Evolutionary conservation across 2,888 invertebrate species (phyloP), one percentile per base, ranked within the genome.

Genomic region (Noctuana brunneofusca): DNA sequence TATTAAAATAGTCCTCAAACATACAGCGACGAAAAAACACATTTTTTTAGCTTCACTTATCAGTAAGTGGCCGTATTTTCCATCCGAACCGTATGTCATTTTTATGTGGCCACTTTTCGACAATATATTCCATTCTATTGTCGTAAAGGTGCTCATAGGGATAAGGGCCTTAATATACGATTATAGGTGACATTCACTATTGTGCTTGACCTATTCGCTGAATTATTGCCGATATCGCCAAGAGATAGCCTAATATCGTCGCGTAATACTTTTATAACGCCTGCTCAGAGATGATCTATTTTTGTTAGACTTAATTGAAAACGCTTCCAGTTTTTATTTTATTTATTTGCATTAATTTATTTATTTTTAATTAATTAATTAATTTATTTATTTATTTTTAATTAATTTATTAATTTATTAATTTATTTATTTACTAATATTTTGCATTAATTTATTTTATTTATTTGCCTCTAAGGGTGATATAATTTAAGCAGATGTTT

Each of bases 81-180:
- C 68, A 69, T 70, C 70, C 72, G 66, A 71, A 72, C 87, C 81
- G 85, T 90, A 86, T 81, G 90, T 90, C 90, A 90, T 90, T 90
- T 91, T 91, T 91, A 90, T 91, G 87, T 87, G 86, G 80, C 85
- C 87, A 89, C 91, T 91, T 90, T 89, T 88, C 86, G 84, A 81
- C 88, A 83, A 89, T 90, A 90, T 90, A 90, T 91, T 87, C 90
- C 78, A 81, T 89, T 86, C 89, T 78, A 89, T 89, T 91, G 90
- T 89, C 83, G 84, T 80, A 81, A 82, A 89, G 89, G 90, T 88
- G 88, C 88, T 89, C 83, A 64, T 69, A 84, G 86, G 90, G 90
- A 90, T 90, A 89, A 89, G 89, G 87, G 85, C 85, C 78, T 84
- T 91, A 90, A 91, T 89, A 89, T 91, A 91, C 87, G 91, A 89